These are phyloP conservation scores for Dolichomitus sp. DNA, from an alignment of 2,888 invertebrate species.

Conservation along the genomic window DNA sequence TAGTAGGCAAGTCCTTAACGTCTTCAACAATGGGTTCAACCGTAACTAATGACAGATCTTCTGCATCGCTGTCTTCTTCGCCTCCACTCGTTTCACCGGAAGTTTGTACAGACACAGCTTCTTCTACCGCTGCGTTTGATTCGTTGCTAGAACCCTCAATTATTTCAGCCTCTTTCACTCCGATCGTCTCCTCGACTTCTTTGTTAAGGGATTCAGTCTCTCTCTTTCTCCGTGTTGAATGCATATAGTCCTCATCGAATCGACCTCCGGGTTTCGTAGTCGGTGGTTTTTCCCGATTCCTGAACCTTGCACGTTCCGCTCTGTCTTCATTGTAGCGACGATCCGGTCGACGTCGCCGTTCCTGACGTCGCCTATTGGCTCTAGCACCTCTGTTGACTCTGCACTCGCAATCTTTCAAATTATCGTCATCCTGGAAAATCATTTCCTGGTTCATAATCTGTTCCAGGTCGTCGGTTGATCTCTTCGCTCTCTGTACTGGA, in stretches of 20 bases:
- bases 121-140: not conserved
- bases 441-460: conserved; percentile 76
- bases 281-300: conserved; percentile 21
- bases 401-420: conserved; percentile 76
- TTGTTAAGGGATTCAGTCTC: not conserved
- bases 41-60: not conserved
- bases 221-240: conserved; percentile 36
- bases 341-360: not conserved
- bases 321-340: not conserved
- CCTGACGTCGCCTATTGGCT: conserved; percentile 19
- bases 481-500: conserved; percentile 60
- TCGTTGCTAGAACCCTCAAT: not conserved
- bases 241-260: conserved; percentile 14
- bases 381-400: conserved; percentile 73
- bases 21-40: not conserved
- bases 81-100: not conserved
- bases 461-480: conserved; percentile 67
- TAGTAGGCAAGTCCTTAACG: not conserved
- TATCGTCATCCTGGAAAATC: conserved; percentile 77
- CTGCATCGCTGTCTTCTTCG: not conserved
- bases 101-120: not conserved
- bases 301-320: not conserved
- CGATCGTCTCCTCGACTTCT: not conserved
- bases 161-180: not conserved
- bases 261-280: not conserved